Evolutionary conservation across 2,113 vertebrate species (phyloP), one percentile per base, ranked within the genome.

Genomic region (Marmota monax): DNA sequence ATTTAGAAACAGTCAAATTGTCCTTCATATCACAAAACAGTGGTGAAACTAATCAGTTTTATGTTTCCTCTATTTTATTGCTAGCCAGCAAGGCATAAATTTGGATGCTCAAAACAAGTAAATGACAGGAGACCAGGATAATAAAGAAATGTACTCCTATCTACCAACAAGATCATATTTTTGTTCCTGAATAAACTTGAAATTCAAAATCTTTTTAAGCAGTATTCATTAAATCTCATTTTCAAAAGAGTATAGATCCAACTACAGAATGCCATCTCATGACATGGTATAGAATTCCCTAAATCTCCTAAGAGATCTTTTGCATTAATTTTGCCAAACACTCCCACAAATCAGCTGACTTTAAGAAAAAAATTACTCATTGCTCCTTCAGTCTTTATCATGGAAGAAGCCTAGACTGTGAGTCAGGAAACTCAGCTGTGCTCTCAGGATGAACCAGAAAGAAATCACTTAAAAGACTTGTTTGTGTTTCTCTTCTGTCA

Each of bases 381-480:
- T 39, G 56, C 61, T 96, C 82, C 45, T 79, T 25, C 16, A 11
- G 27, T 48, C 37, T 78, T 91, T 73, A 69, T 96, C 83, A 82
- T 27, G 93, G 82, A 92, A 96, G 95, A 32, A 89, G 53, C 56
- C 58, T 39, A 56, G 58, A 74, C 84, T 29, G 7, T 96, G 93
- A 97, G 93, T 96, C 96, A 95, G 80, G 89, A 95, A 92, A 79
- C 76, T 93, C 87, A 32, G 72, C 67, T 56, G 86, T 39, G 89
- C 29, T 85, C 73, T 88, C 39, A 77, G 73, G 61, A 92, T 69
- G 48, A 94, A 91, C 70, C 4, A 90, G 76, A 61, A 96, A 83
- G 93, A 79, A 94, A 56, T 92, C 67, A 79, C 73, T 96, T 86
- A 78, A 37, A 51, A 94, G 65, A 87, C 45, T 65, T 92, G 76